phyloP scores from a whole-genome alignment of 2,113 vertebrate genomes.

The Alligator sinensis region DNA sequence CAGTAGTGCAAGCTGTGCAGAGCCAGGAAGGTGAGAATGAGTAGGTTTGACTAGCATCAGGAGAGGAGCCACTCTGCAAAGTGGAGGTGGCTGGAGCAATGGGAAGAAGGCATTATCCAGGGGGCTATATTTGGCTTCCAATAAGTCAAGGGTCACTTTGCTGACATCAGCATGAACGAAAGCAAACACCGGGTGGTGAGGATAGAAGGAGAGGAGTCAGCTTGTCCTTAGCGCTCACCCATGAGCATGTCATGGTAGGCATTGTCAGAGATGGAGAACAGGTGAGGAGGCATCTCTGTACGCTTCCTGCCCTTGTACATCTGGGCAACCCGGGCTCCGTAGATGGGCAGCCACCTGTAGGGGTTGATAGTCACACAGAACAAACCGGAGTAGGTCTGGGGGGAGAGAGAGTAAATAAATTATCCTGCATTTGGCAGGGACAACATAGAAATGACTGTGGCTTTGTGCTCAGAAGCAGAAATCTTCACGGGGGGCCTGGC shows the following conservation, averaged over 20 bases:
- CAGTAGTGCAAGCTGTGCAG: slow-evolving; percentile 31
- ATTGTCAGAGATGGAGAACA: slow-evolving; percentile 63
- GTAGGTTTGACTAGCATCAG: not conserved
- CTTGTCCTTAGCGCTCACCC: not conserved
- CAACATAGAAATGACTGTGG: not conserved
- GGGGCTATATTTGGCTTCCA: too few species aligned
- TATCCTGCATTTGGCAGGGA: not conserved
- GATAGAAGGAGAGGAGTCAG: accelerated
- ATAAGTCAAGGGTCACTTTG: too few species aligned
- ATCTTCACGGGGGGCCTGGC: accelerated
- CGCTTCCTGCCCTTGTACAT: slow-evolving; percentile 64
- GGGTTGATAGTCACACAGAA: slow-evolving; percentile 71
- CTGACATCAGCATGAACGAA: too few species aligned
- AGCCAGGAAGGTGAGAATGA: slow-evolving; percentile 31
- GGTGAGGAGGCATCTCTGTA: slow-evolving; percentile 51
- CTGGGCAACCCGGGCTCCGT: not conserved
- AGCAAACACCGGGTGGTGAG: not conserved
- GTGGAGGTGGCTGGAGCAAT: slow-evolving; percentile 56
- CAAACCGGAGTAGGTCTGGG: slow-evolving; percentile 66
- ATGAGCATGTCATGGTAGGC: slow-evolving; percentile 59
- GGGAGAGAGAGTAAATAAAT: not conserved
- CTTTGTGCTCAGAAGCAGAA: not conserved
- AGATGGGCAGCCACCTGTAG: slow-evolving; percentile 72
- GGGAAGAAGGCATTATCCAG: not conserved
- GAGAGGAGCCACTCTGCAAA: slow-evolving; percentile 58